phyloP scores from a whole-genome alignment of 2,113 vertebrate genomes.

The Dunckerocampus dactyliophorus region DNA sequence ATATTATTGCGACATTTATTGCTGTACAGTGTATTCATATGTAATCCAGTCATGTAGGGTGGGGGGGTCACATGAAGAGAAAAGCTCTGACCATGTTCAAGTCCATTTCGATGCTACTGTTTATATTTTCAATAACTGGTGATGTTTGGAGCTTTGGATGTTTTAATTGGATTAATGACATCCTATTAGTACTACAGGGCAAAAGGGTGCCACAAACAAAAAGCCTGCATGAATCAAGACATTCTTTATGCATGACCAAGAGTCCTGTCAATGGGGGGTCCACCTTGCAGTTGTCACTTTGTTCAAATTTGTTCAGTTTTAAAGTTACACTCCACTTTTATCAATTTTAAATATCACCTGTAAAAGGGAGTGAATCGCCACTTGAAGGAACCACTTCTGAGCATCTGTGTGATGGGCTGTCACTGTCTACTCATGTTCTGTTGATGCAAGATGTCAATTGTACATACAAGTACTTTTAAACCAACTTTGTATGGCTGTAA shows the following conservation, averaged over 20 bases:
- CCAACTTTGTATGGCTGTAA: conserved; percentile 54
- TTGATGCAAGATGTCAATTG: conserved; percentile 55
- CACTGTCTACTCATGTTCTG: conserved; percentile 63
- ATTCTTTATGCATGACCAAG: conserved; percentile 17
- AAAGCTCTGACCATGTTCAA: no score
- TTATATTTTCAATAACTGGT: no score
- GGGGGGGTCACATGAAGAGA: no score
- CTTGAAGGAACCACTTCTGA: conserved; percentile 39
- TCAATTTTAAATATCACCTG: background rate
- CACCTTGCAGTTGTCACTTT: background rate
- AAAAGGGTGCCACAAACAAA: no score
- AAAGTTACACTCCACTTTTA: background rate
- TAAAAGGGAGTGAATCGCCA: conserved; percentile 22
- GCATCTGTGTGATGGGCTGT: conserved; percentile 29
- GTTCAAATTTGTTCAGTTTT: background rate
- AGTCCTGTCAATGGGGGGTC: background rate
- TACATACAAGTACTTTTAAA: conserved; percentile 41
- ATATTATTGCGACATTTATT: conserved; percentile 25
- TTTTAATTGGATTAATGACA: no score
- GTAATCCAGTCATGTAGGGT: background rate
- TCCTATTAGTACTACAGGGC: no score
- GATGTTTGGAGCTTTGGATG: no score
- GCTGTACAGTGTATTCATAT: conserved; percentile 34
- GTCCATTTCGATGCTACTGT: no score
- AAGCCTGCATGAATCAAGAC: conserved; percentile 8